Evolutionary conservation across 2,113 vertebrate genomes (phyloP).

Genomic region (Choloepus hoffmanni): DNA sequence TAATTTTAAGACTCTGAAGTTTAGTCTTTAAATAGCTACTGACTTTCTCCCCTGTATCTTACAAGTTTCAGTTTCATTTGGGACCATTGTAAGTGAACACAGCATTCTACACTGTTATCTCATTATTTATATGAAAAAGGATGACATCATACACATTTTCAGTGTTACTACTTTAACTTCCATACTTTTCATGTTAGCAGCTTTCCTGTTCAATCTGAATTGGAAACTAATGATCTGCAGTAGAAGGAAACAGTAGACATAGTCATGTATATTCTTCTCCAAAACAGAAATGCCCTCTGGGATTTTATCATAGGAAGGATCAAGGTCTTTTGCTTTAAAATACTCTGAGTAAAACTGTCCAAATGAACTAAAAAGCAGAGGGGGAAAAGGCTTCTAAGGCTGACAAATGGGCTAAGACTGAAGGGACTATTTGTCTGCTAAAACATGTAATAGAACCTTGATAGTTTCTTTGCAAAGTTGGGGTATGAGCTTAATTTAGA

Average conservation of each 20-base stretch:
- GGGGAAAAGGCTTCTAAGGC: neutral
- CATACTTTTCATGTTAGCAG: neutral
- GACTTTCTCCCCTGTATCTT: neutral
- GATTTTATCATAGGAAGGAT: slow-evolving; percentile 19
- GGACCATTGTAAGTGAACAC: neutral
- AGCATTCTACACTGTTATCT: neutral
- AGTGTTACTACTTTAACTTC: neutral
- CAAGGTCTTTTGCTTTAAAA: slow-evolving; percentile 35
- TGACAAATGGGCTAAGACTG: slow-evolving; percentile 38
- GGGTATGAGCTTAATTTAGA: slow-evolving; percentile 76
- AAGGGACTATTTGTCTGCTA: slow-evolving; percentile 55
- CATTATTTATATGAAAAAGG: neutral
- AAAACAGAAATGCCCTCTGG: neutral
- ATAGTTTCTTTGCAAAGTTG: slow-evolving; percentile 71
- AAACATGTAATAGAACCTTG: slow-evolving; percentile 59
- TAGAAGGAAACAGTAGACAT: slow-evolving; percentile 12
- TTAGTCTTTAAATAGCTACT: slow-evolving; percentile 55
- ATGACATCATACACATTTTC: neutral
- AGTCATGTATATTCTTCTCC: slow-evolving; percentile 24
- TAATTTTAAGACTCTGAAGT: slow-evolving; percentile 60
- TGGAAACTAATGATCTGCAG: neutral
- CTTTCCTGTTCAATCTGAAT: slow-evolving; percentile 24
- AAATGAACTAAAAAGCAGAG: slow-evolving; percentile 27
- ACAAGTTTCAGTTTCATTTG: slow-evolving; percentile 11
- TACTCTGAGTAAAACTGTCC: neutral